Percentiles rank a stretch among this genome's conserved stretches.
Evolutionary conservation across 2,888 invertebrate species (phyloP).

Genomic region (Phengaris arion): DNA sequence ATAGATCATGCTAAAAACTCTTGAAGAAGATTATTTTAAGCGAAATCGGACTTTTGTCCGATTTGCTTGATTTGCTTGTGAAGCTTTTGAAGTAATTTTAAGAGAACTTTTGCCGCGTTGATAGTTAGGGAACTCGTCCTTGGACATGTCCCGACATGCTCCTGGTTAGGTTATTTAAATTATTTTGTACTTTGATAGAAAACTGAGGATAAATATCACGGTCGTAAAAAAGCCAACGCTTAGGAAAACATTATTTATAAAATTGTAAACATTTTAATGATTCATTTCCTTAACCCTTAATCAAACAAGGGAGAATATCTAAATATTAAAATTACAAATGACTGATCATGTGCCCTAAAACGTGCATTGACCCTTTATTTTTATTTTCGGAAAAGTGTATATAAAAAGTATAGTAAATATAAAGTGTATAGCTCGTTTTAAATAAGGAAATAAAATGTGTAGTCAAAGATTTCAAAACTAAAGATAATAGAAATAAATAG

Average conservation of each 20-base stretch:
- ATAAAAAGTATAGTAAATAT: too few species aligned
- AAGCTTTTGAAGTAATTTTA: too few species aligned
- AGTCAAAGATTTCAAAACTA: too few species aligned
- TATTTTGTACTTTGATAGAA: not conserved
- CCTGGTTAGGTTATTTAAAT: not conserved
- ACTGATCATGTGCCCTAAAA: not conserved
- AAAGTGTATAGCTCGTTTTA: not conserved
- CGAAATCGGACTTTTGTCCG: too few species aligned
- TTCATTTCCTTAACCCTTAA: conserved; percentile 17
- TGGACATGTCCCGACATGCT: too few species aligned
- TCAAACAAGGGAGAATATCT: conserved; percentile 15
- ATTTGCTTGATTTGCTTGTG: too few species aligned
- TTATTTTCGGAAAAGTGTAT: not conserved
- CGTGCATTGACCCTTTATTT: not conserved
- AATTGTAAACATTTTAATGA: not conserved
- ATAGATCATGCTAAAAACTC: too few species aligned
- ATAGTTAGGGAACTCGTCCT: too few species aligned
- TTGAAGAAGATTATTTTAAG: too few species aligned
- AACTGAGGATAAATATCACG: not conserved
- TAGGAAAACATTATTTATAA: conserved; percentile 5
- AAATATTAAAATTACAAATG: not conserved
- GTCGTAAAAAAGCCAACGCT: not conserved
- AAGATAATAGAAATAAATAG: too few species aligned
- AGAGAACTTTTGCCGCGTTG: too few species aligned
- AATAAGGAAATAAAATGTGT: not conserved